Evolutionary conservation across 2,888 invertebrate species (phyloP).

Genomic region (Himalopsyche kuldschensis): DNA sequence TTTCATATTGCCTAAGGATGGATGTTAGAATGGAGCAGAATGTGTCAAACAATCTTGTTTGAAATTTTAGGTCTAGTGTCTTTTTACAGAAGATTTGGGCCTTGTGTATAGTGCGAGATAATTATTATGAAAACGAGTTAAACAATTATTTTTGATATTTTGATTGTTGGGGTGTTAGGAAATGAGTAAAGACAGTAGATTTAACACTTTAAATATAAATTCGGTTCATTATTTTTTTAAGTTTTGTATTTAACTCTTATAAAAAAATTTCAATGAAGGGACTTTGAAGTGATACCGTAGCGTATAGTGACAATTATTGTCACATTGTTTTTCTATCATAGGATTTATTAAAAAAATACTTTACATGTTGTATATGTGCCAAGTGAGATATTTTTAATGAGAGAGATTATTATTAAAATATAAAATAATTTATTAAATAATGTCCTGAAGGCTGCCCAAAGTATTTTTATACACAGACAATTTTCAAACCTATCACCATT

Average conservation of each 20-base stretch:
- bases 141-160: slow-evolving; percentile 26
- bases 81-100: slow-evolving; percentile 2
- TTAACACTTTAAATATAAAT: slow-evolving; percentile 12
- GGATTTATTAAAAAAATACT: slow-evolving; percentile 37
- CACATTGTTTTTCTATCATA: slow-evolving; percentile 39
- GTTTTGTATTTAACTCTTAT: slow-evolving; percentile 31
- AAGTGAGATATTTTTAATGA: slow-evolving; percentile 39
- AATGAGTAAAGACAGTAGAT: neutral
- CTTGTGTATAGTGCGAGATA: slow-evolving; percentile 25
- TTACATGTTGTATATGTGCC: slow-evolving; percentile 38
- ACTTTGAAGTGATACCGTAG: slow-evolving; percentile 34
- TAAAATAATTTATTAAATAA: slow-evolving; percentile 33
- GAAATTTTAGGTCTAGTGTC: neutral
- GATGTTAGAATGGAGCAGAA: neutral
- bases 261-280: slow-evolving; percentile 20
- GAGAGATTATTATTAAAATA: slow-evolving; percentile 37
- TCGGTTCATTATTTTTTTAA: slow-evolving; percentile 27
- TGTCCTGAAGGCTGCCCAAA: slow-evolving; percentile 33
- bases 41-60: neutral
- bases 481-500: neutral
- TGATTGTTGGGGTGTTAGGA: slow-evolving; percentile 24
- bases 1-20: neutral
- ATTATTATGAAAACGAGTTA: neutral
- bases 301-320: slow-evolving; percentile 33
- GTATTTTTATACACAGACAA: slow-evolving; percentile 35